Base-by-base conservation (phyloP, 2,113 vertebrate species). In the Anarrhichthys ocellatus region DNA sequence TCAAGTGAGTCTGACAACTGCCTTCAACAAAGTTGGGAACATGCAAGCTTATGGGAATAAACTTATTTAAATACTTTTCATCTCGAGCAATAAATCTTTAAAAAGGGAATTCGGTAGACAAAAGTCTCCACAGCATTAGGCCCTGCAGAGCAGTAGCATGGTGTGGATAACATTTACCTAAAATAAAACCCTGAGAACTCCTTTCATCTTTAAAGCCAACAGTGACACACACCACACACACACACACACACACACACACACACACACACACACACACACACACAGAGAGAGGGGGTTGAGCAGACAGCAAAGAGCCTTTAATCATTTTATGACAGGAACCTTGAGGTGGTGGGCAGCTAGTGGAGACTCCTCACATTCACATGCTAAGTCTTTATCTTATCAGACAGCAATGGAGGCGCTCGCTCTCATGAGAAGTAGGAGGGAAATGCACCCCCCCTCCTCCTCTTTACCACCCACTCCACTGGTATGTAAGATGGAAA, bases 251-350 rank as follows among this genome's bases (percentile, higher is more conserved):
- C 73, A 76, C 52, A 54, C 75, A 40, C 22, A 11, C 72, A 58
- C 17, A 50, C 5, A 17, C 5, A 38, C 36, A 38, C 46, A 14
- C 44, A 27, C 69, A 62, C 61, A 80, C 73, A 81, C 74, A 64
- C 66, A 17, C 34, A 72, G 40, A 62, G 59, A 64, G 5, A 13
- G 73, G 75, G 65, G 85, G 77, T 20, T 14, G 83, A 80, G 85
- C 63, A 90, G 85, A 85, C 78, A 71, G 84, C 86, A 86, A 84
- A 92, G 76, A 93, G 68, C 66, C 85, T 86, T 91, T 91, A 94
- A 95, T 95, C 88, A 93, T 90, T 94, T 96, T 95, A 95, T 90
- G 93, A 91, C 93, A 95, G 94, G 94, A 95, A 95, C 91, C 91
- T 81, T 71, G 89, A 91, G 87, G 79, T 94, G 90, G 91, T 91